Evolutionary conservation across 2,888 invertebrate species (phyloP).

Genomic region (Catonia carolina): DNA sequence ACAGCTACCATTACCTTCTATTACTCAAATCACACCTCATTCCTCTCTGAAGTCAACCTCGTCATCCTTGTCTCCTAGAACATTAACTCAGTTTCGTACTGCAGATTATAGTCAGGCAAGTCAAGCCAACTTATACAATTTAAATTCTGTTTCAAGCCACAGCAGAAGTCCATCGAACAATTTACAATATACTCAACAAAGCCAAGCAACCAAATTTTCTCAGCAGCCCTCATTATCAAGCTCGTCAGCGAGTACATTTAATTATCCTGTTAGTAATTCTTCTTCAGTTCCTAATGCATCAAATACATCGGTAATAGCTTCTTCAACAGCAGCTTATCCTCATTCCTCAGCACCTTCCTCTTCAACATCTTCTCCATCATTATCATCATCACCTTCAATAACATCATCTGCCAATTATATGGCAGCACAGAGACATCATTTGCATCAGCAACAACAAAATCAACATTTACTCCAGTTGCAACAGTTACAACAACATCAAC

Average conservation of each 20-base stretch:
- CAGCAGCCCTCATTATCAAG: neutral
- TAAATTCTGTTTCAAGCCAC: constrained; percentile 8
- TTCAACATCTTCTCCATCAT: constrained; percentile 8
- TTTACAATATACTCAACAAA: neutral
- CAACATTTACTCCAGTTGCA: constrained; percentile 14
- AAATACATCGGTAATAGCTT: neutral
- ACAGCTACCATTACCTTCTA: constrained; percentile 31
- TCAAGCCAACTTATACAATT: constrained; percentile 11
- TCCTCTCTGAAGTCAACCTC: constrained; percentile 12
- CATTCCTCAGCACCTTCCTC: constrained; percentile 3
- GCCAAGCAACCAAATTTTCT: neutral
- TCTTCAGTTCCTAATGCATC: neutral
- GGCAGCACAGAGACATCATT: constrained; percentile 10
- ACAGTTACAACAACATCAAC: constrained; percentile 17
- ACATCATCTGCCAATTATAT: neutral
- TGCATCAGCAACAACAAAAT: constrained; percentile 17
- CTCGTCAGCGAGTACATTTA: neutral
- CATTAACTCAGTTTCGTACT: no score
- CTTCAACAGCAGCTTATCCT: neutral
- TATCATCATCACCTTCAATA: constrained; percentile 8
- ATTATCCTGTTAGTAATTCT: neutral
- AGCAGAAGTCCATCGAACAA: constrained; percentile 28
- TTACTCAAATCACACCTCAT: constrained; percentile 9
- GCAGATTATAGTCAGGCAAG: no score
- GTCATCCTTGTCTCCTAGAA: neutral